Evolutionary conservation across 2,797 vertebrate species (phyloP).

Genomic region (Heteromormyrus szaboi): DNA sequence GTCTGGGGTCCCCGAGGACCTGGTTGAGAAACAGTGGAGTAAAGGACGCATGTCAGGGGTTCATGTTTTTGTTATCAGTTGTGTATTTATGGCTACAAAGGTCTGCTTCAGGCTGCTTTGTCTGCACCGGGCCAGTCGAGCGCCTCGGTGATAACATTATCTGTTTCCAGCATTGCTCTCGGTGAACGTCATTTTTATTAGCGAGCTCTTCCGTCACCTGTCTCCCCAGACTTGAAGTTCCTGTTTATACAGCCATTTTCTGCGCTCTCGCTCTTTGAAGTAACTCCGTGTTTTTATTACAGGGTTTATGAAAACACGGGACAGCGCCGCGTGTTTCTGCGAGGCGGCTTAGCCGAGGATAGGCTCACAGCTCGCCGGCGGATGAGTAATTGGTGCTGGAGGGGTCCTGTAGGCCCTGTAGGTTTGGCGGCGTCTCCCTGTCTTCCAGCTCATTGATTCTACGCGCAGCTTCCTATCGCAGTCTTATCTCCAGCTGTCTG

Average conservation of each 20-base stretch:
- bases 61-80: neutral
- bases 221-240: neutral
- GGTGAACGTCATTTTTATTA: neutral
- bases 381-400: neutral
- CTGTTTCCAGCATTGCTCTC: neutral
- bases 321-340: neutral
- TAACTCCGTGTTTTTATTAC: neutral
- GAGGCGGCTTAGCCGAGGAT: neutral
- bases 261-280: neutral
- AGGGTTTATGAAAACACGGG: neutral
- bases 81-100: conserved; percentile 12
- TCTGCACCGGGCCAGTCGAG: neutral
- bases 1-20: neutral
- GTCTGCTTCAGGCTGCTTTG: neutral
- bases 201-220: neutral
- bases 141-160: neutral
- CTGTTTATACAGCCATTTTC: neutral
- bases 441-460: neutral
- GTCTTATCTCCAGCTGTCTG: neutral
- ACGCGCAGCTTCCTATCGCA: neutral
- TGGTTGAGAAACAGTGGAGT: neutral
- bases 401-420: neutral
- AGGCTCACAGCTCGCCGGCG: neutral
- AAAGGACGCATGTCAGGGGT: neutral
- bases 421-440: no score